These are phyloP conservation scores for Margaritifera margaritifera DNA, from an alignment of 2,888 invertebrate species.

Conservation along the genomic window DNA sequence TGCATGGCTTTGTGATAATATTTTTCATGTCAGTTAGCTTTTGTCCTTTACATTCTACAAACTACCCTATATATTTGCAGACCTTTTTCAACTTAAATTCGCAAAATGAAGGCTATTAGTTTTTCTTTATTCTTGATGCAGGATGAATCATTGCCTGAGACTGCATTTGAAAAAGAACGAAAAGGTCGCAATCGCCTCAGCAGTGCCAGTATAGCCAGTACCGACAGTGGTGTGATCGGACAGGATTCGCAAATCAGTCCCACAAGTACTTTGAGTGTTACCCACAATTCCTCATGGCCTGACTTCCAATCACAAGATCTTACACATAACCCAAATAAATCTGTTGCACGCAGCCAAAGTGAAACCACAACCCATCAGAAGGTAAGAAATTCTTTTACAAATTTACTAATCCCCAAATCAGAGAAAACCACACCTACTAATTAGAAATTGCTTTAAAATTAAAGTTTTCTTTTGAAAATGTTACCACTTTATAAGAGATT, in stretches of 20 bases:
- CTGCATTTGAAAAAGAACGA: constrained; percentile 11
- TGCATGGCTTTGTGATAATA: neutral
- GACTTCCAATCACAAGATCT: neutral
- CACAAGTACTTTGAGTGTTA: constrained; percentile 27
- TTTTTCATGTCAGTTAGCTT: neutral
- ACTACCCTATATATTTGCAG: neutral
- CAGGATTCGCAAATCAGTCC: constrained; percentile 50
- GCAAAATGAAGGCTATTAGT: neutral
- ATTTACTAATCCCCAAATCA: too few species aligned
- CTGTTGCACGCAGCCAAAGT: too few species aligned
- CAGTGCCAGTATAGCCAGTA: constrained; percentile 53
- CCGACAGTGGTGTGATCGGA: constrained; percentile 61
- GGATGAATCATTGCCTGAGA: constrained; percentile 3
- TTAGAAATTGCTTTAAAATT: too few species aligned
- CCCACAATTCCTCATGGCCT: constrained; percentile 13
- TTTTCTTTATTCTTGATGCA: constrained; percentile 7
- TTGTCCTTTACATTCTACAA: constrained; percentile 1
- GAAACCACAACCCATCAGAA: too few species aligned
- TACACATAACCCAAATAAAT: too few species aligned
- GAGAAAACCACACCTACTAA: too few species aligned
- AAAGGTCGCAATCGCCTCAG: constrained; percentile 45
- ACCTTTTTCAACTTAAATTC: too few species aligned
- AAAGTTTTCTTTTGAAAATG: too few species aligned
- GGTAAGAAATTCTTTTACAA: too few species aligned
- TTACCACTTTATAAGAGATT: too few species aligned